Conservation (phyloP, 2,797 vertebrate species). For the Apogon hyalosoma region DNA sequence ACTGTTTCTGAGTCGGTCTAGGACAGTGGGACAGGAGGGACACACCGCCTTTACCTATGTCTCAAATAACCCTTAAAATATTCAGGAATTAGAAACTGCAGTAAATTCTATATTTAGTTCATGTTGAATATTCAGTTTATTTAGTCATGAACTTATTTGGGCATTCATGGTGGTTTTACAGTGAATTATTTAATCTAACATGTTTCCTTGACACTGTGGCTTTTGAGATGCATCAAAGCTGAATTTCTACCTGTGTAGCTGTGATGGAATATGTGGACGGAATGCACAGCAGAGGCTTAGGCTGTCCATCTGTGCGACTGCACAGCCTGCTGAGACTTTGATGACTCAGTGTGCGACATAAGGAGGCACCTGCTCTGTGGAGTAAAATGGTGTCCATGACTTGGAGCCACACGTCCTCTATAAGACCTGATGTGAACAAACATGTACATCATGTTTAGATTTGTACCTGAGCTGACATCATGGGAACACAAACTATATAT, state of each 20-base stretch:
- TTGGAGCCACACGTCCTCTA: not conserved
- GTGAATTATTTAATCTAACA: not conserved
- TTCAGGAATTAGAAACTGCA: too few relatives aligned
- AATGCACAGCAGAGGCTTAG: conserved; percentile 3
- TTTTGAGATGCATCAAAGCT: not conserved
- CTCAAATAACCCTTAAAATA: too few relatives aligned
- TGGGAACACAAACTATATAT: not conserved
- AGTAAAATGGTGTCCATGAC: not conserved
- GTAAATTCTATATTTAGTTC: too few relatives aligned
- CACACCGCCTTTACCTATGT: too few relatives aligned
- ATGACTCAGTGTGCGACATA: conserved; percentile 25
- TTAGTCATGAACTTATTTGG: not conserved
- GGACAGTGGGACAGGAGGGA: too few relatives aligned
- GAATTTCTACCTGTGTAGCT: not conserved
- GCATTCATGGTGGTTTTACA: not conserved
- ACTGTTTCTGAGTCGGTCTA: too few relatives aligned
- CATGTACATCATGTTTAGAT: not conserved
- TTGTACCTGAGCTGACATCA: not conserved
- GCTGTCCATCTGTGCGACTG: not conserved
- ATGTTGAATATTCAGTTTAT: too few relatives aligned
- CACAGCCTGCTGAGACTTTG: conserved; percentile 7
- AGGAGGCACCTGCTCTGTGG: conserved; percentile 5
- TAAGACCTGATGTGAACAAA: not conserved
- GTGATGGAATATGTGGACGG: not conserved
- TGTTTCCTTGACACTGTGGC: not conserved